phyloP scores from a whole-genome alignment of 2,888 invertebrate species.

The Ceratothoa steindachneri region DNA sequence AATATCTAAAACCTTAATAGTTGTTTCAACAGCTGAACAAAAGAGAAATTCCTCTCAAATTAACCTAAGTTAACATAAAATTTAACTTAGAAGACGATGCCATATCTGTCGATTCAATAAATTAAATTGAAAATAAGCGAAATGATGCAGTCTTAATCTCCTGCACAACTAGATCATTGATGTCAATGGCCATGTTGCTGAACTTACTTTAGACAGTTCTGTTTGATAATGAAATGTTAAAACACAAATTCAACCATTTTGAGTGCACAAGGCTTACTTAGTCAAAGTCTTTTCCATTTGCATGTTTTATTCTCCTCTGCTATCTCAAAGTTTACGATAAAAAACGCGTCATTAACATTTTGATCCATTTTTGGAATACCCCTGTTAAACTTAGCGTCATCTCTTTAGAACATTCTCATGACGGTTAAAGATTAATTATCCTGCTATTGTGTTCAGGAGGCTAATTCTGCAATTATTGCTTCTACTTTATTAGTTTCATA shows the following conservation, averaged over 20 bases:
- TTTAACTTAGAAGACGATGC: background rate
- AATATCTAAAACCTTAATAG: background rate
- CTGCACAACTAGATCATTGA: background rate
- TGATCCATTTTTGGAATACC: background rate
- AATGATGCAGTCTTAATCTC: background rate
- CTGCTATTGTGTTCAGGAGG: no score
- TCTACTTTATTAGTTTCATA: no score
- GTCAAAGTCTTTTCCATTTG: background rate
- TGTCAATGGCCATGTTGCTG: background rate
- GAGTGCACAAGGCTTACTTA: background rate
- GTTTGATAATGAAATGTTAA: background rate
- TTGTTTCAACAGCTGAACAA: no score
- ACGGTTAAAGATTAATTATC: no score
- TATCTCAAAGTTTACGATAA: background rate
- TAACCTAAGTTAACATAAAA: background rate
- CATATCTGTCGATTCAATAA: background rate
- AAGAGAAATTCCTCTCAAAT: background rate
- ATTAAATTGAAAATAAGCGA: background rate
- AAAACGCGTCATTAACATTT: background rate
- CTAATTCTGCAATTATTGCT: no score
- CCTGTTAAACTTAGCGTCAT: no score
- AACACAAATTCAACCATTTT: background rate
- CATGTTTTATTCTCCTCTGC: background rate
- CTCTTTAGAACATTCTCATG: no score
- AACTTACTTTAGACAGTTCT: background rate